Base-by-base conservation (phyloP, 2,888 invertebrate species). In the Acrobasis consociella region DNA sequence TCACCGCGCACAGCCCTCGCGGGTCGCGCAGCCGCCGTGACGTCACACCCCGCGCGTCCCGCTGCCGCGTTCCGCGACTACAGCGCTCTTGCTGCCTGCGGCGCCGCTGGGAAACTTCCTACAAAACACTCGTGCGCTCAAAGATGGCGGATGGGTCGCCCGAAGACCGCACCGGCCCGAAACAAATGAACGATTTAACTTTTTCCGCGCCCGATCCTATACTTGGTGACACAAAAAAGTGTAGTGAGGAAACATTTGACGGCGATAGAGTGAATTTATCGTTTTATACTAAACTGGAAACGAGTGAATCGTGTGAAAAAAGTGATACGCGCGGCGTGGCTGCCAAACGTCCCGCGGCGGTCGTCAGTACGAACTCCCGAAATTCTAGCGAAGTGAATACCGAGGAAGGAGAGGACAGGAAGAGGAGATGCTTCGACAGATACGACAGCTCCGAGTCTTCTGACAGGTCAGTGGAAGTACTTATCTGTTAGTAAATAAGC, bases 381-480 rank as follows among this genome's bases (percentile, higher is more conserved):
- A 88, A 84, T 80, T 81, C 86, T 74, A 78, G 81, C 74, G 83
- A 81, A 72, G 76, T 76, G 80, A 87, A 74, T 75, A 71, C 71
- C 67, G 81, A 75, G 72, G 81, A 85, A 66, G 89, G 91, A 65
- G 94, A 94, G 76, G 95, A 94, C 83, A 94, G 95, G 87, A 96
- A 96, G 93, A 97, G 96, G 93, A 94, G 97, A 92, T 97, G 97
- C 93, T 94, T 96, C 87, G 97, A 97, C 94, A 95, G 97, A 93
- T 97, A 97, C 94, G 97, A 97, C 94, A 97, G 97, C 90, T 97
- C 97, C 81, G 97, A 97, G 93, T 97, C 97, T 82, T 97, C 97
- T 92, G 97, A 97, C 96, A 97, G 97, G 97, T 97, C 89, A 94
- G 94, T 85, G 69, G 60, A 67, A 66, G 62, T 68, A 15, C 49